These are phyloP conservation scores for Candidula unifasciata DNA, from an alignment of 2,888 invertebrate species.

Conservation along the genomic window DNA sequence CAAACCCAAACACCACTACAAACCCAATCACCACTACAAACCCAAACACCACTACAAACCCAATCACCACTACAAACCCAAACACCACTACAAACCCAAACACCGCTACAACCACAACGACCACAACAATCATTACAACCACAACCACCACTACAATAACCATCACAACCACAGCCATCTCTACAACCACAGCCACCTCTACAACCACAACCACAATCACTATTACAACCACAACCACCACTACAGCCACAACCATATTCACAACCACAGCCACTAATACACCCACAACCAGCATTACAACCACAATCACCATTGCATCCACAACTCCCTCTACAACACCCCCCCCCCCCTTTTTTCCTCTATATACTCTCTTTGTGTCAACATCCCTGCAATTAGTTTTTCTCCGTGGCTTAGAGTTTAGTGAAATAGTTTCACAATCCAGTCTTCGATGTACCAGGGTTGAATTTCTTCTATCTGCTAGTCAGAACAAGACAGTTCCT, in stretches of 20 bases:
- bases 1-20: conserved; percentile 25
- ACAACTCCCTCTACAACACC: background rate
- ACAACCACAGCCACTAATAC: background rate
- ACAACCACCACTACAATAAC: background rate
- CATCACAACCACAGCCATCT: background rate
- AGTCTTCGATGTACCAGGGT: no score
- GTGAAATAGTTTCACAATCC: no score
- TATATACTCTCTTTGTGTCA: no score
- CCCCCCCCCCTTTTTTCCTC: no score
- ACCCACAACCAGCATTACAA: background rate
- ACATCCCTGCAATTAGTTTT: no score
- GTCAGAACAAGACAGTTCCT: no score
- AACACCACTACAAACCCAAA: background rate
- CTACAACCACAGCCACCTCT: no score
- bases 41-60: background rate
- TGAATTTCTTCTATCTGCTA: no score
- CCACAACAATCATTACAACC: background rate
- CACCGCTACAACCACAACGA: background rate
- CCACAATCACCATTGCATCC: background rate
- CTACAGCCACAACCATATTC: no score
- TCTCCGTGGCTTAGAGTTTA: no score
- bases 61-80: background rate
- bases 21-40: background rate
- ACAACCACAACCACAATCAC: background rate
- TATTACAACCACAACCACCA: background rate